Base-by-base conservation (phyloP, 2,888 invertebrate species). In the Pheosia tremula region DNA sequence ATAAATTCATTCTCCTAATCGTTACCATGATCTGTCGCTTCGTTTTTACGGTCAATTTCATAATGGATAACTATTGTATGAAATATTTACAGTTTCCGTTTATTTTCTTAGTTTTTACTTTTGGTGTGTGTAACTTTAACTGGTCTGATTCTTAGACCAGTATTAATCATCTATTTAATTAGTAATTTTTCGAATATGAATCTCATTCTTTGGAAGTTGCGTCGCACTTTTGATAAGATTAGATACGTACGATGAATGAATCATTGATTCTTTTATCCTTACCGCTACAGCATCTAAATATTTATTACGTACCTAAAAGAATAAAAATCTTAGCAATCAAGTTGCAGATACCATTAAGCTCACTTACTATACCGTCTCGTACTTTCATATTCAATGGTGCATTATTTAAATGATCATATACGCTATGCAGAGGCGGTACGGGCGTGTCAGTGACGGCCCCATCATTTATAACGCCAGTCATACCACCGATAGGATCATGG, bases 401-500 rank as follows among this genome's bases (percentile, higher is more conserved):
- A 78, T 76, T 77, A 71, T 73, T 69, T 67, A 74, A 43, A 56
- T 43, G 56, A 13, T 56, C 72, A 70, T 71, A 66, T 71, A 67
- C 57, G 65, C 63, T 55, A 56, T 67, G 71, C 69, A 72, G 74
- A 80, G 81, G 80, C 79, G 78, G 79, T 71, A 70, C 72, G 74
- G 81, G 84, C 84, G 84, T 80, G 78, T 59, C 74, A 58, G 68
- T 59, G 59, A 68, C 76, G 61, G 62, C 76, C 81, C 76, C 57
- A 69, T 78, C 82, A 86, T 88, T 86, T 83, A 88, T 85, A 82
- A 82, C 73, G 62, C 72, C 65, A 76, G 77, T 72, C 77, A 71
- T 80, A 78, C 74, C 68, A 67, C 72, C 74, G 75, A 79, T 79
- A 81, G 65, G 68, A 75, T 73, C 82, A 70, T 63, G 64, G 71